These are phyloP conservation scores for Oophaga pumilio DNA, from an alignment of 2,113 vertebrate species.

Conservation along the genomic window DNA sequence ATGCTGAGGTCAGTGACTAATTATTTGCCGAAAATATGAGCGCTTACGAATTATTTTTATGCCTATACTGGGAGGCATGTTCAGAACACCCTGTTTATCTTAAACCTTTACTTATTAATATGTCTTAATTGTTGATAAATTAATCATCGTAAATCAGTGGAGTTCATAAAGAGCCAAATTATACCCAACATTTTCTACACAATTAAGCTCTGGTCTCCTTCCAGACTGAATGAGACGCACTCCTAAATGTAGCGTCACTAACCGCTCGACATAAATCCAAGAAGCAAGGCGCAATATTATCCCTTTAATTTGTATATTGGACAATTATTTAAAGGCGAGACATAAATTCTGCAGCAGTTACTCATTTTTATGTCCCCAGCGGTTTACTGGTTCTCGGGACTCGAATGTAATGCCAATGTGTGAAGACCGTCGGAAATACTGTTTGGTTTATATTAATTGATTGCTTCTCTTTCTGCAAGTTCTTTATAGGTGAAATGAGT, in stretches of 20 bases:
- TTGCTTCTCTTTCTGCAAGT: background rate
- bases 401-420: background rate
- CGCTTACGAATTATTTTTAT: background rate
- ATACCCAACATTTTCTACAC: constrained; percentile 55
- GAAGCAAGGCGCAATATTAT: constrained; percentile 37
- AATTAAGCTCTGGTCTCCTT: constrained; percentile 56
- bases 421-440: background rate
- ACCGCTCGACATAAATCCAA: constrained; percentile 51
- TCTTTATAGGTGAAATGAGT: background rate
- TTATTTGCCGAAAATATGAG: constrained; percentile 12
- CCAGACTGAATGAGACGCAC: constrained; percentile 47
- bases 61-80: constrained; percentile 22
- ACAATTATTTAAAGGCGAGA: constrained; percentile 36
- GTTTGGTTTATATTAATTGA: constrained; percentile 14
- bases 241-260: constrained; percentile 57
- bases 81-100: constrained; percentile 46
- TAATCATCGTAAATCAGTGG: constrained; percentile 51
- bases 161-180: constrained; percentile 56
- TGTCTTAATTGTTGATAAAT: constrained; percentile 57
- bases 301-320: constrained; percentile 47
- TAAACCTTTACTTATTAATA: constrained; percentile 55
- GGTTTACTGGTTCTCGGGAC: constrained; percentile 3
- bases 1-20: background rate
- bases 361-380: constrained; percentile 29
- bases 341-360: constrained; percentile 31